Evolutionary conservation across 1,140 invertebrate species (phyloP), one percentile per base, ranked within the genome.

Genomic region (Drosophila punjabiensis): DNA sequence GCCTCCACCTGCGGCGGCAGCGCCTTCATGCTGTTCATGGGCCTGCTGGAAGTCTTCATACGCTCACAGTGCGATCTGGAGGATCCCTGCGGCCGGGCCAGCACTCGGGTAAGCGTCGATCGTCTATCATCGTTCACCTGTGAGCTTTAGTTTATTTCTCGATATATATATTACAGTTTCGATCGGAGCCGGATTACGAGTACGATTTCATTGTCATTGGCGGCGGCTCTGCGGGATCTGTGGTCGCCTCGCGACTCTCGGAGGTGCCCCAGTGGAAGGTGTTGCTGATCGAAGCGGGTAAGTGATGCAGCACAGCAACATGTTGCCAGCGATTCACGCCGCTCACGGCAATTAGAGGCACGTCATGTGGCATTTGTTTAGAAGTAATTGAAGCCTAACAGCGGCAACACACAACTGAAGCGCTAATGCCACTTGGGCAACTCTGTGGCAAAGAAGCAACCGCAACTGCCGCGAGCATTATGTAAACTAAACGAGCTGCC

Each of bases 171-270:
- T 93, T 50, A 30, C 86, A 96, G 95, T 94, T 93, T 74, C 94
- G 95, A 24, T 93, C 93, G 5, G 93, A 95, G 61, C 95, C 95
- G 83, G 95, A 95, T 82, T 94, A 94, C 4, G 95, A 96, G 80
- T 97, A 98, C 93, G 97, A 97, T 93, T 98, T 97, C 93, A 96
- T 98, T 74, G 95, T 98, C 28, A 96, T 98, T 61, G 98, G 98
- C 3, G 97, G 96, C 6, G 98, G 98, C 1, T 97, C 97, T 14
- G 97, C 96, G 0, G 97, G 97, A 10, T 95, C 96, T 18, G 97
- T 97, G 30, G 96, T 97, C 13, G 97, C 97, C 8, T 96, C 97
- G 5, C 95, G 97, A 45, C 94, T 98, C 32, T 96, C 96, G 0
- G 96, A 97, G 85, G 95, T 97, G 35, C 95, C 95, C 0, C 94